Percentiles rank a stretch among this genome's conserved stretches.
These are phyloP conservation scores for Allolobophora icterica DNA, from an alignment of 2,888 invertebrate species.

Conservation along the genomic window DNA sequence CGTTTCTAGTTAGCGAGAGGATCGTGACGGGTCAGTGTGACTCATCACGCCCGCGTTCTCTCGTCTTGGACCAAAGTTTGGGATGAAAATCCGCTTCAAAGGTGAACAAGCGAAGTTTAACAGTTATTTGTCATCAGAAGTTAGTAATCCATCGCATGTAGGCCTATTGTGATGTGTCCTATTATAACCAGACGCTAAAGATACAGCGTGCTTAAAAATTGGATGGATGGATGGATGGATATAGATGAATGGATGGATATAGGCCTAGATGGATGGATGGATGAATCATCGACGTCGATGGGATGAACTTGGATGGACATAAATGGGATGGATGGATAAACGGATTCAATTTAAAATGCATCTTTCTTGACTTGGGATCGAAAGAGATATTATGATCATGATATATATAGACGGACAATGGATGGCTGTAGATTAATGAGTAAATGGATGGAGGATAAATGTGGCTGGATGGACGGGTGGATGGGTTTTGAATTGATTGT, in stretches of 20 bases:
- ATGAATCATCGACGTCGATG: no score
- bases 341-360: no score
- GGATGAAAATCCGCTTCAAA: conserved; percentile 8
- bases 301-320: no score
- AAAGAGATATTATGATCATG: no score
- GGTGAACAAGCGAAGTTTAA: background rate
- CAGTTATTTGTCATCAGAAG: background rate
- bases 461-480: background rate
- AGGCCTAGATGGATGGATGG: no score
- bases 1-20: background rate
- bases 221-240: no score
- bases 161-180: background rate
- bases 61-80: background rate
- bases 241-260: no score
- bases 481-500: background rate
- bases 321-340: no score
- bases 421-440: no score
- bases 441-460: background rate
- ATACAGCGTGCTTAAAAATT: no score
- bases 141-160: background rate
- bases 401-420: background rate
- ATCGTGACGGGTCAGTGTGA: background rate
- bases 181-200: no score
- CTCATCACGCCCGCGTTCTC: background rate
- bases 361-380: no score